Evolutionary conservation across 2,113 vertebrate species (phyloP), one percentile per base, ranked within the genome.

Genomic region (Ivindomyrus marchei): DNA sequence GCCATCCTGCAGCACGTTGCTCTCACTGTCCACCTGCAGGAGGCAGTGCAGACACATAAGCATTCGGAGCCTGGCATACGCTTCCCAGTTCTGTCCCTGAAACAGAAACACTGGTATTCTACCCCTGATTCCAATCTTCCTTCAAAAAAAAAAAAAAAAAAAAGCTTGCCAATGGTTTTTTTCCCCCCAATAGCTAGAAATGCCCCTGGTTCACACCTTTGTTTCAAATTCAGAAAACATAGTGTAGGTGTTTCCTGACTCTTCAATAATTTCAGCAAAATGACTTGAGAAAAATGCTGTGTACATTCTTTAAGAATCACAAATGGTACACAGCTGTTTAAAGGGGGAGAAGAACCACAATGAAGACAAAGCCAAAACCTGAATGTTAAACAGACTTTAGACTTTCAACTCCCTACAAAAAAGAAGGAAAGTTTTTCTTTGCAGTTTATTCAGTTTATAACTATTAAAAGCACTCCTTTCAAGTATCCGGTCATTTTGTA

Each of bases 1-100:
- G 77, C 98, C 98, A 0, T 99, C 98, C 92, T 97, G 97, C 4
- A 99, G 97, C 7, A 98, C 89, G 0, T 99, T 99, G 92, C 97
- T 99, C 94, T 99, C 98, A 0, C 94, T 98, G 90, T 99, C 98
- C 90, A 99, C 98, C 98, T 99, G 91, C 1, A 66, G 87, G 90
- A 85, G 53, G 87, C 56, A 39, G 53, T 1, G 31, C 70, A 39
- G 36, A 84, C 58, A 87, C n/a, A 15, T 13, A 11, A 50, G 47
- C n/a, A 31, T 86, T 13, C 24, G 0, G 21, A 49, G 3, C 39
- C 45, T 49, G n/a, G 3, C 21, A 10, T 7, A 10, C 9, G 3
- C 74, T 80, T 9, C 74, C 17, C 13, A 19, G 74, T 1, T 39
- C 74, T 77, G 15, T 42, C 74, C 74, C 31, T 15, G 31, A 74